Evolutionary conservation across 2,888 invertebrate species (phyloP).

Genomic region (Andrena haemorrhoa): DNA sequence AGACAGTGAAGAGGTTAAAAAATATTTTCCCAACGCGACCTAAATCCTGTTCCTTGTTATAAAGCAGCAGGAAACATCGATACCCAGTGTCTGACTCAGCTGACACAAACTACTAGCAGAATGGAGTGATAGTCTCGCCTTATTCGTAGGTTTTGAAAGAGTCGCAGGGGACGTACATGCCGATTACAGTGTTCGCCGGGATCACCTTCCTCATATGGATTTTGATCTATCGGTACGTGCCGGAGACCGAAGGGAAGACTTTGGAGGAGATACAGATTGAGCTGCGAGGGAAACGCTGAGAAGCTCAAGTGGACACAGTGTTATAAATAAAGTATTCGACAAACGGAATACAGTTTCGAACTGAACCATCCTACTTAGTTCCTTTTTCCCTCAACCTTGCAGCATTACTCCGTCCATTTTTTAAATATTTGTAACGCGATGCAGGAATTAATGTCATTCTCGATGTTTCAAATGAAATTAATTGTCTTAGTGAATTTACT

Average conservation of each 20-base stretch:
- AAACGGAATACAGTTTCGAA: not conserved
- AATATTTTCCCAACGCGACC: slow-evolving; percentile 34
- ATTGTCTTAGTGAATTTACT: not conserved
- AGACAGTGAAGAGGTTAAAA: slow-evolving; percentile 12
- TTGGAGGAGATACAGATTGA: slow-evolving; percentile 82
- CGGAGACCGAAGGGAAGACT: slow-evolving; percentile 83
- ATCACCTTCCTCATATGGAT: slow-evolving; percentile 80
- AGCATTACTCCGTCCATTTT: not conserved
- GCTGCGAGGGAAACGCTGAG: slow-evolving; percentile 67
- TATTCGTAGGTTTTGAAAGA: slow-evolving; percentile 76
- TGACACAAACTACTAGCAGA: not conserved
- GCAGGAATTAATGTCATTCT: not conserved
- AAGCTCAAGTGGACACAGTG: not conserved
- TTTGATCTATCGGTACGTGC: slow-evolving; percentile 80
- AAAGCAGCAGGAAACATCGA: not conserved
- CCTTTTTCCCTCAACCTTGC: not conserved
- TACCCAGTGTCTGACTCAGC: not conserved
- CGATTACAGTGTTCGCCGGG: slow-evolving; percentile 78
- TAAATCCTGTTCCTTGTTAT: slow-evolving; percentile 3
- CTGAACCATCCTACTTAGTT: not conserved
- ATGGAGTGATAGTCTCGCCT: slow-evolving; percentile 22
- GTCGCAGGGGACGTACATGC: slow-evolving; percentile 77
- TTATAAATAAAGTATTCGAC: too few relatives aligned
- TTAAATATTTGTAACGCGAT: not conserved
- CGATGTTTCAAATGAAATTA: too few relatives aligned